These are phyloP conservation scores for Diadema setosum DNA, from an alignment of 35 echinoderm and acorn worm species.

Conservation along the genomic window DNA sequence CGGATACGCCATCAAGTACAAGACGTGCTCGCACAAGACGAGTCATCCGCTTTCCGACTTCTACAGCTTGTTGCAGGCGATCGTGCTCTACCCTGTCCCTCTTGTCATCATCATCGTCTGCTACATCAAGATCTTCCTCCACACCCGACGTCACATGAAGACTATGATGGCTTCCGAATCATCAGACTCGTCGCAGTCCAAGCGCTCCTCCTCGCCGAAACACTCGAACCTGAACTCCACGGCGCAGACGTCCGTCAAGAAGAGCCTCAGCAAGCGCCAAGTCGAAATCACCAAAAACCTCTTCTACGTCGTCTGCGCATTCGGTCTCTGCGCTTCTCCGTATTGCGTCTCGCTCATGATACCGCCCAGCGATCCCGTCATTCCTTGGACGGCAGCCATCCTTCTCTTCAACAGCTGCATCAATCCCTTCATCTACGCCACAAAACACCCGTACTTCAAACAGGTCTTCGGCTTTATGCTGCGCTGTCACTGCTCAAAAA, in stretches of 20 bases:
- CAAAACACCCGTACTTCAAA: constrained; percentile 80
- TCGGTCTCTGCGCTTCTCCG: constrained; percentile 46
- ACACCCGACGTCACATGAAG: constrained; percentile 56
- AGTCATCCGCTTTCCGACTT: constrained; percentile 51
- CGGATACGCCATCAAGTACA: constrained; percentile 68
- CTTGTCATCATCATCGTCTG: constrained; percentile 72
- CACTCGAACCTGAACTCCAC: neutral
- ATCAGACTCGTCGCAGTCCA: neutral
- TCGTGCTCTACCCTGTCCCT: constrained; percentile 62
- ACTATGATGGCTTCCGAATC: constrained; percentile 5
- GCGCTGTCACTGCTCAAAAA: constrained; percentile 26
- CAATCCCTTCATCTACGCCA: constrained; percentile 84
- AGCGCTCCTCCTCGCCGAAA: neutral
- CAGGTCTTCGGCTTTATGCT: constrained; percentile 69
- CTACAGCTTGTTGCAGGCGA: constrained; percentile 67
- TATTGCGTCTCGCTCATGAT: constrained; percentile 42
- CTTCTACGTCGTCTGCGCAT: constrained; percentile 66
- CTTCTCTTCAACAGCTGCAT: constrained; percentile 73
- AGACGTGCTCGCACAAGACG: constrained; percentile 71
- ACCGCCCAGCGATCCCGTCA: constrained; percentile 62
- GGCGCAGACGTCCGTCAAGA: neutral
- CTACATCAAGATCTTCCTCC: constrained; percentile 63
- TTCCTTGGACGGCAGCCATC: constrained; percentile 67
- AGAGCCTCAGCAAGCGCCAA: constrained; percentile 34
- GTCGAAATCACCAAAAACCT: constrained; percentile 75